Base-by-base conservation (phyloP, 1,140 invertebrate genomes). In the Homarus americanus region DNA sequence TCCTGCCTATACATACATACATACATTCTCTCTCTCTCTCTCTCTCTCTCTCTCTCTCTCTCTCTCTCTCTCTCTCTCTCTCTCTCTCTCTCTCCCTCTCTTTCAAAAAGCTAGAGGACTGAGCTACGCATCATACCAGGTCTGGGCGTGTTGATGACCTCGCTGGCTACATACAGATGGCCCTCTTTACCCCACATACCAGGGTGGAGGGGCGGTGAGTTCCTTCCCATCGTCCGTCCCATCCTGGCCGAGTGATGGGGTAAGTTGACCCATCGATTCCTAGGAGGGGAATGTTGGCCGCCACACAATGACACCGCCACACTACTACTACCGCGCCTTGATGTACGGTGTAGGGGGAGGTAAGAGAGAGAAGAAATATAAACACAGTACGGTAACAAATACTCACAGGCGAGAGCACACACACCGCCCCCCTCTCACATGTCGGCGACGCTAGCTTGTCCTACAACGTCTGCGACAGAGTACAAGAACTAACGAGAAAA, bases 191-290 rank as follows among this genome's bases (percentile, higher is more conserved):
- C n/a, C 53, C 53, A 58, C 63, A 32, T 28, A 9, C 63, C 63
- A 69, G 63, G 28, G 63, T 32, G n/a, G 28, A 69, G 63, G 28
- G 63, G 44, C 44, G 63, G 63, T 32, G n/a, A n/a, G n/a, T n/a
- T n/a, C n/a, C n/a, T n/a, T n/a, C 15, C 0, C 4, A 58, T 4
- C 17, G 53, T 49, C 44, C 44, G 17, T 9, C 44, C 53, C 53
- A 58, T 69, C 63, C 28, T 32, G n/a, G 63, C 5, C n/a, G 63
- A 32, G 63, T 69, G 28, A 32, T 69, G 63, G n/a, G 63, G 63
- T 9, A 69, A 69, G 63, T 32, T 28, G 63, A 69, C 63, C 63
- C 63, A 69, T 69, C n/a, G 63, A 69, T 69, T 69, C n/a, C 63
- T 2, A 24, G 20, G 20, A 7, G n/a, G 5, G 24, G 28, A 32